Conservation (phyloP, 2,888 invertebrate species). For the Orthosia gothica region DNA sequence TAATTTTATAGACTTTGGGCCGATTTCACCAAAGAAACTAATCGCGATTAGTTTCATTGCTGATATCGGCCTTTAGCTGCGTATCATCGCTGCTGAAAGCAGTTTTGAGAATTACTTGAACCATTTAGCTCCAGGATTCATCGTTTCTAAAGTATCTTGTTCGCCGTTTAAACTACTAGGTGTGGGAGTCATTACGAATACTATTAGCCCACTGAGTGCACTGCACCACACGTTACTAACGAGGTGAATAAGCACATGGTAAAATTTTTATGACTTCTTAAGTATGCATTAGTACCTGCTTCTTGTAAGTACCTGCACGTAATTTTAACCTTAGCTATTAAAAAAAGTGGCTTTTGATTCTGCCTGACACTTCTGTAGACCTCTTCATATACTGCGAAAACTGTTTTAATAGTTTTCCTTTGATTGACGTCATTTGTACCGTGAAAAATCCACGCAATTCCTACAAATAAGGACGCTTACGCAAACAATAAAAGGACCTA, state of each 20-base stretch:
- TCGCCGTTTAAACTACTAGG: no score
- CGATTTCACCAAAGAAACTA: no score
- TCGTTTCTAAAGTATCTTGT: conserved; percentile 1
- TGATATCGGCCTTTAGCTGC: no score
- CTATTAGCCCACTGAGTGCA: background rate
- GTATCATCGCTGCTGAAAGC: background rate
- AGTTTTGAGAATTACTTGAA: background rate
- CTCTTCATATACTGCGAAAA: background rate
- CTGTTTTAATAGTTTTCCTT: conserved; percentile 13
- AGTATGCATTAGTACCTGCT: background rate
- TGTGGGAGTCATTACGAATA: conserved; percentile 5
- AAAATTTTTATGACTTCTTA: background rate
- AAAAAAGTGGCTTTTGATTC: no score
- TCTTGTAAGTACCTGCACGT: no score
- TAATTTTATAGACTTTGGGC: background rate
- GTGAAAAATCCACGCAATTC: conserved; percentile 2
- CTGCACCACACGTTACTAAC: conserved; percentile 1
- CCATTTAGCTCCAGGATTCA: no score
- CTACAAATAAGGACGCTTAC: conserved; percentile 35
- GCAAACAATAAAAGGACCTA: conserved; percentile 19
- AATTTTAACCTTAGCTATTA: no score
- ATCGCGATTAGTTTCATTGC: no score
- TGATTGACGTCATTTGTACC: conserved; percentile 23
- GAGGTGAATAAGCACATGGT: background rate
- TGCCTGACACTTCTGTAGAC: no score